Evolutionary conservation across 2,888 invertebrate species (phyloP), one percentile per base, ranked within the genome.

Genomic region (Ectropis crepuscularia): DNA sequence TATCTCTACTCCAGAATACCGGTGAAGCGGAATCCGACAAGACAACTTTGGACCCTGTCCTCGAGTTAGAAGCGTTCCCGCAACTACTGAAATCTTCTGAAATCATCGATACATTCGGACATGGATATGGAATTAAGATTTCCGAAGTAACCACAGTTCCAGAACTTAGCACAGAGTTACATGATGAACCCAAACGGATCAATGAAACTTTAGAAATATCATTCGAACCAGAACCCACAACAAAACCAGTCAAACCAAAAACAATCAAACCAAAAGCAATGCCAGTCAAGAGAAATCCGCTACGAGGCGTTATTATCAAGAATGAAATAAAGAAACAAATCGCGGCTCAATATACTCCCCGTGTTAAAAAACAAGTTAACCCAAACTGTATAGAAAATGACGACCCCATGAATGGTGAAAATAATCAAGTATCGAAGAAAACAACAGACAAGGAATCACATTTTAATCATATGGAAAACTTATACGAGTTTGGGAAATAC

Each of bases 401-500:
- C 16, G 16, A 48, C 6, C 6, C 51, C 0, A 10, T 10, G 2
- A 46, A 36, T 2, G 28, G 7, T n/a, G 36, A 45, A 6, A n/a
- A 36, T 0, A 6, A 39, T 10, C 46, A 8, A 36, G 48, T 10
- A 5, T 16, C 28, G 11, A 28, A 28, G 16, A 28, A 28, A 28
- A 51, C 51, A 0, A 0, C 16, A 8, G 51, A 41, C 43, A 12
- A 28, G 16, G 16, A 45, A 12, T 46, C 46, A 5, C 5, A 45
- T 37, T 6, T 37, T 6, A 7, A 50, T n/a, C 38, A 39, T 5
- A 50, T n/a, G 9, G 50, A 50, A 12, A n/a, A 50, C 11, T 38
- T 50, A 12, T 50, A 50, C 39, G 50, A 50, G 8, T 50, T 38
- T n/a, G 50, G 50, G 6, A 50, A 50, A 50, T 50, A 37, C 39